Conservation (phyloP, 2,113 vertebrate genomes). For the Dipodomys ordii region DNA sequence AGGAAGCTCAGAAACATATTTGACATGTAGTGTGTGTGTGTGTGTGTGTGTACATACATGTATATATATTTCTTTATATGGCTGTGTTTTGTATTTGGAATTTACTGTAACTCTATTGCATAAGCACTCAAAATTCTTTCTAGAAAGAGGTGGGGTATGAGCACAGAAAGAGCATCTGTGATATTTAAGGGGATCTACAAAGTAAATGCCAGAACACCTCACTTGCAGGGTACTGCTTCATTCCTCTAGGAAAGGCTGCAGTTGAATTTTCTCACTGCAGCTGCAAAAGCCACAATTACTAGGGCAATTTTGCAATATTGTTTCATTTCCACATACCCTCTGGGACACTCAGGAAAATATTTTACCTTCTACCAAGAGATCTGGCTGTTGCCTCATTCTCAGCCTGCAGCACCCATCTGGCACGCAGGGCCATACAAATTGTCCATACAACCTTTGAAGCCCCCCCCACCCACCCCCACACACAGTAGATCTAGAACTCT, state of each 20-base stretch:
- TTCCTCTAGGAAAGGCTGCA: slow-evolving; percentile 6
- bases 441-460: slow-evolving; percentile 9
- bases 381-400: neutral
- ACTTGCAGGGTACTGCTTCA: neutral
- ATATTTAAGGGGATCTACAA: slow-evolving; percentile 60
- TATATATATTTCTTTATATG: neutral
- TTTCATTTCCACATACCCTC: slow-evolving; percentile 73
- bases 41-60: no score
- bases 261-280: neutral
- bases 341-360: slow-evolving; percentile 47
- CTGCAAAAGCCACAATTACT: slow-evolving; percentile 70
- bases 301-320: slow-evolving; percentile 55
- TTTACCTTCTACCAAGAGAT: slow-evolving; percentile 70
- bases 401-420: neutral
- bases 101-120: neutral
- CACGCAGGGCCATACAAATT: neutral
- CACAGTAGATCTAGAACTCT: neutral
- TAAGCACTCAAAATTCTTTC: slow-evolving; percentile 10
- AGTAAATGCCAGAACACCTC: slow-evolving; percentile 51
- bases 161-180: slow-evolving; percentile 38
- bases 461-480: no score
- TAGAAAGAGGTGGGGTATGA: neutral
- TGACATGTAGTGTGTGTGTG: neutral
- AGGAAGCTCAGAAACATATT: slow-evolving; percentile 46
- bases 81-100: neutral